Conservation (phyloP, 2,113 vertebrate species). For the Hippocampus mohnikei region DNA sequence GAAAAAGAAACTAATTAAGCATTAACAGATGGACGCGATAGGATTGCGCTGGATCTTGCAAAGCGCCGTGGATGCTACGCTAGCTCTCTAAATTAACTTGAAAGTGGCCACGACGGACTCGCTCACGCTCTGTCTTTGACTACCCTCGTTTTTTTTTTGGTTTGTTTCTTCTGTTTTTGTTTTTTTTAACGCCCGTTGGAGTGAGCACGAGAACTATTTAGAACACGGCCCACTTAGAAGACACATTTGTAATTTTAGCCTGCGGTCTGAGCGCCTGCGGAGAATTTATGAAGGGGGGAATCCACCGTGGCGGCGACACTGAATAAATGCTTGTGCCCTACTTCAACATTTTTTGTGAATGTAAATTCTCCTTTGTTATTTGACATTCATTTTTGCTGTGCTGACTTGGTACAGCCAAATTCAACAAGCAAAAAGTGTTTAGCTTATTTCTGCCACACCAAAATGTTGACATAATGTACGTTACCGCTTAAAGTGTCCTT, state of each 20-base stretch:
- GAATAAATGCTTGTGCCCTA: no score
- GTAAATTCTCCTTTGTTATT: no score
- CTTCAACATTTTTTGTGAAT: no score
- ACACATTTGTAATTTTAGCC: conserved; percentile 26
- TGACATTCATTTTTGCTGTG: no score
- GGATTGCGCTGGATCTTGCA: conserved; percentile 21
- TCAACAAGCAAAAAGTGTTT: no score
- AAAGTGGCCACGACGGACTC: background rate
- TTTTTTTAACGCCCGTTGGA: conserved; percentile 17
- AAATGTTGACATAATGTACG: no score
- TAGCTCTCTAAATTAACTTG: conserved; percentile 10
- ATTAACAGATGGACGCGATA: conserved; percentile 8
- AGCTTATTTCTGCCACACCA: no score
- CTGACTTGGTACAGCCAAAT: no score
- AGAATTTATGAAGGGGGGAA: background rate
- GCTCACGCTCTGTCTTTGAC: background rate
- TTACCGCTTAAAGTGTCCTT: no score
- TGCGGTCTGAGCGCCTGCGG: no score
- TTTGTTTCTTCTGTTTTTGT: background rate
- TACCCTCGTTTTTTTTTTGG: conserved; percentile 4
- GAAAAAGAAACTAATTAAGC: conserved; percentile 18
- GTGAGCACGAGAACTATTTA: conserved; percentile 12
- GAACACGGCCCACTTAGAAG: conserved; percentile 25
- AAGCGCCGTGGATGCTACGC: conserved; percentile 19
- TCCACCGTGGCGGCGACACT: background rate